Base-by-base conservation (phyloP, 2,797 vertebrate species). In the Cephalopachus bancanus region DNA sequence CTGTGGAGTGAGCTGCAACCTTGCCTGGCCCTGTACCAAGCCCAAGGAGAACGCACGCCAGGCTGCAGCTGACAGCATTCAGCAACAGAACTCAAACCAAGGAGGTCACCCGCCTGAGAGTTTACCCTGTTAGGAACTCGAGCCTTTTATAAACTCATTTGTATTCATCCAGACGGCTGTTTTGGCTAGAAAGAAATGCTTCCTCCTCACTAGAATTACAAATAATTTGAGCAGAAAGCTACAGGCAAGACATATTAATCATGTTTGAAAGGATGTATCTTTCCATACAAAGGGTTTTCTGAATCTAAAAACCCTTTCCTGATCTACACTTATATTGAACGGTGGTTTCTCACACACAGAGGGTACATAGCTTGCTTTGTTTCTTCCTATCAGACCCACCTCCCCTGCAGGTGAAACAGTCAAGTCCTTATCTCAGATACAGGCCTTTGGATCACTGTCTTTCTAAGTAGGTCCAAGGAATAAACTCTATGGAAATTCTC, bases 161-260 rank as follows among this genome's bases (percentile, higher is more conserved):
- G 96, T 97, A 97, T 97, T 97, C 92, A 96, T 96, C 97, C 97
- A 98, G 98, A 89, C n/a, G 19, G 93, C 97, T 98, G 62, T 97
- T 98, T 97, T 97, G 97, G 92, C 97, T 98, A 96, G 96, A 97
- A 97, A 95, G 92, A 98, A 97, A 96, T 89, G 96, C 94, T 72
- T 96, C 87, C 59, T 76, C 94, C 93, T 98, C 92, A 20, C 98
- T 71, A 98, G 94, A 94, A 98, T 98, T 97, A 98, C 98, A 98
- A 98, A 98, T 97, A 98, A 98, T 98, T 83, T 4, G 44, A 98
- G 90, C 92, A 98, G 98, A 98, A 98, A 96, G 94, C 96, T 95
- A 51, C 96, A 97, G 97, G 93, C 97, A 98, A 97, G 98, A 93
- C 96, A 92, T 95, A 97, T 97, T 97, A 98, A 98, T 98, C 97